These are phyloP conservation scores for Limosa lapponica DNA, from an alignment of 2,797 vertebrate genomes.

Conservation along the genomic window DNA sequence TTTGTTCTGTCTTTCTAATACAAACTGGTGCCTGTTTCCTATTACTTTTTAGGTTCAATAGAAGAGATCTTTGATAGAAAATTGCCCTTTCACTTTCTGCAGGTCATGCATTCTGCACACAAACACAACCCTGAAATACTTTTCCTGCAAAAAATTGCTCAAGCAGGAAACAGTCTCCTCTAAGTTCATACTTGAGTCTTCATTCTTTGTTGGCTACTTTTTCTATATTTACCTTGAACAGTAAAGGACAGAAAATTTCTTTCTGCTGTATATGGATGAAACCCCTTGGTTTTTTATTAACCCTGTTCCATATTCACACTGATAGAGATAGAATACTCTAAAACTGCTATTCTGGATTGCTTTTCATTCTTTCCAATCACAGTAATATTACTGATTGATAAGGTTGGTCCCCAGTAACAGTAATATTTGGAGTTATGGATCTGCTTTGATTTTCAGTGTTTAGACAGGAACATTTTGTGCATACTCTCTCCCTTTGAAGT, in stretches of 20 bases:
- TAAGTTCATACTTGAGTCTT: not conserved
- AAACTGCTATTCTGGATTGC: not conserved
- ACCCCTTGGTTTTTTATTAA: not conserved
- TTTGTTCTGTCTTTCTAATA: slow-evolving; percentile 36
- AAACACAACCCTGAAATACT: not conserved
- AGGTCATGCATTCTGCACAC: not conserved
- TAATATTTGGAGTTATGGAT: not conserved
- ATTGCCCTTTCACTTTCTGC: not conserved
- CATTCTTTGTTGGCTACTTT: not conserved
- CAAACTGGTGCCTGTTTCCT: slow-evolving; percentile 23
- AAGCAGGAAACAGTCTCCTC: not conserved
- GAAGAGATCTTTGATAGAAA: slow-evolving; percentile 26
- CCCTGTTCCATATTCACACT: not conserved
- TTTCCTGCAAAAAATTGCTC: not conserved
- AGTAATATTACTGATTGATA: not conserved
- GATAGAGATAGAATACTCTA: not conserved
- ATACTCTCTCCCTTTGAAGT: not conserved
- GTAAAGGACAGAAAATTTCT: not conserved
- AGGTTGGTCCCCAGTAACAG: not conserved
- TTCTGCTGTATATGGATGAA: not conserved
- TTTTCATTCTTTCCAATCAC: not conserved
- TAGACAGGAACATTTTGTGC: not conserved
- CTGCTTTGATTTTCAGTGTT: not conserved
- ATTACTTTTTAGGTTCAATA: not conserved
- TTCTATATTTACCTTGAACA: not conserved